A percentile compares a stretch with the other conserved stretches of the same genome.
These are phyloP conservation scores for Ageneiosus marmoratus DNA, from an alignment of 2,113 vertebrate genomes.

Conservation along the genomic window DNA sequence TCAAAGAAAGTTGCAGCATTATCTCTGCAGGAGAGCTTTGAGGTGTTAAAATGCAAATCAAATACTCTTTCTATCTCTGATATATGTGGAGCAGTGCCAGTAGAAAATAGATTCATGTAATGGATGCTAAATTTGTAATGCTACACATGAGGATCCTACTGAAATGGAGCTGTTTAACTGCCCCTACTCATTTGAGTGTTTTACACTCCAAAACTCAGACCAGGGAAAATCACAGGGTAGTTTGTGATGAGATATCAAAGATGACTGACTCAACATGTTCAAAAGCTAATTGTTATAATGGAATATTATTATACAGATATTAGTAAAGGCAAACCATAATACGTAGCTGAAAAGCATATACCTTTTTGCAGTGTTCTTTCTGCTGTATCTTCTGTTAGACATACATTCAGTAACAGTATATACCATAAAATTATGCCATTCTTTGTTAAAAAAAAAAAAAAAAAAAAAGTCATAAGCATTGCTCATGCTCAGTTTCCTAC, in stretches of 20 bases:
- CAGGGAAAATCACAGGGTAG: not conserved
- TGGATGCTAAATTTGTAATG: not conserved
- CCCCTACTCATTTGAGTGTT: not conserved
- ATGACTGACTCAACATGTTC: not conserved
- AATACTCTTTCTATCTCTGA: not conserved
- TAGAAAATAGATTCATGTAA: conserved; percentile 1
- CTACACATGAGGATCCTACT: not conserved
- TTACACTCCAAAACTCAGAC: conserved; percentile 1
- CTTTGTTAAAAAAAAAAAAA: no score
- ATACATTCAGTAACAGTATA: not conserved
- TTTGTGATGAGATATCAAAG: not conserved
- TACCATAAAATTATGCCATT: not conserved
- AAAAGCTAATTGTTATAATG: conserved; percentile 19
- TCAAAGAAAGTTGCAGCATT: conserved; percentile 12
- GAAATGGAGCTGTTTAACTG: conserved; percentile 6
- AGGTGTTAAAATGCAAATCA: not conserved
- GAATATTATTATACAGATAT: not conserved
- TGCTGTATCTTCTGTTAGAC: not conserved
- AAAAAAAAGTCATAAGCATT: not conserved
- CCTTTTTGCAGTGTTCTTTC: conserved; percentile 3
- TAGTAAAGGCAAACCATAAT: not conserved
- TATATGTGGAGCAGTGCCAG: conserved; percentile 2
- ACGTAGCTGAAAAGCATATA: not conserved
- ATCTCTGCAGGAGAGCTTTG: not conserved
- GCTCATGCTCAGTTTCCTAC: not conserved